Conservation (phyloP, 2,888 invertebrate genomes). For the Zeuzera pyrina region DNA sequence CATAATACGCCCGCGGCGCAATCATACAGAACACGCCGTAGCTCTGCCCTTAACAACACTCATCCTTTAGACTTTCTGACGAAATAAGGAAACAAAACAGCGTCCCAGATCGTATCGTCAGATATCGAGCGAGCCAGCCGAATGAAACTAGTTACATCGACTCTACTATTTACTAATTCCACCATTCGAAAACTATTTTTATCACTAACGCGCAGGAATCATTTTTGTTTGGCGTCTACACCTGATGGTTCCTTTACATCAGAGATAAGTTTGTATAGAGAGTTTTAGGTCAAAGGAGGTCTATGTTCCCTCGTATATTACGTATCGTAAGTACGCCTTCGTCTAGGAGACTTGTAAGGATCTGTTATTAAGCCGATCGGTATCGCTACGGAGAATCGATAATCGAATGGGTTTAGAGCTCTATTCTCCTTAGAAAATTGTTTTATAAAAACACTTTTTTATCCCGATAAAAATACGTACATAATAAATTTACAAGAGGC, state of each 20-base stretch:
- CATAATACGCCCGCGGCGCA: too few relatives aligned
- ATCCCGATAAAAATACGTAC: too few relatives aligned
- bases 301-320: conserved; percentile 11
- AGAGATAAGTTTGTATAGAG: conserved; percentile 51
- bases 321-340: conserved; percentile 14
- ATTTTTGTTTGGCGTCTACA: conserved; percentile 14
- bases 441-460: too few relatives aligned
- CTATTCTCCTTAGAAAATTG: too few relatives aligned
- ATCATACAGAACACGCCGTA: too few relatives aligned
- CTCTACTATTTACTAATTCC: conserved; percentile 10
- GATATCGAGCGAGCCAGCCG: conserved; percentile 15
- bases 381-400: too few relatives aligned
- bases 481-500: too few relatives aligned
- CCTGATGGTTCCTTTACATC: conserved; percentile 27
- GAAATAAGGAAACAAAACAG: conserved; percentile 51
- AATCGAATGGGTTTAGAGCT: too few relatives aligned
- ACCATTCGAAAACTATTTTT: conserved; percentile 8
- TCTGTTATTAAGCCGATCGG: conserved; percentile 3
- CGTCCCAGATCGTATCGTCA: conserved; percentile 38
- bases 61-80: conserved; percentile 17
- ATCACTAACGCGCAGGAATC: conserved; percentile 17
- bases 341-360: conserved; percentile 6
- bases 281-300: conserved; percentile 46
- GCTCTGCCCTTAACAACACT: too few relatives aligned
- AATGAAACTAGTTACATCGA: conserved; percentile 9